These are phyloP conservation scores for Phenacoccus solenopsis DNA, from an alignment of 1,140 invertebrate species.

Conservation along the genomic window DNA sequence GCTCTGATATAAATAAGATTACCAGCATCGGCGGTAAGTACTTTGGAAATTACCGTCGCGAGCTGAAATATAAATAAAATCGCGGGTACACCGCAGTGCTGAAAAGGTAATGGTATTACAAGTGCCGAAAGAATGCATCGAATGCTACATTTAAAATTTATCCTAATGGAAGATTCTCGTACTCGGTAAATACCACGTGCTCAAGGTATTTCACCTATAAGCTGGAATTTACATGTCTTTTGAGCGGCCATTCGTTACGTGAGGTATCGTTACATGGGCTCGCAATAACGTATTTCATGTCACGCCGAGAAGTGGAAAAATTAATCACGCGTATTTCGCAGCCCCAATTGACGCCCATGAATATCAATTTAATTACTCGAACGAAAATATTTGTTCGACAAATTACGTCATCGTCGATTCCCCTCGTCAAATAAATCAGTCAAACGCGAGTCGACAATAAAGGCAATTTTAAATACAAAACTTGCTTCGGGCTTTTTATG, in stretches of 20 bases:
- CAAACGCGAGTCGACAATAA: background rate
- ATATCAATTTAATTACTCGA: slow-evolving; percentile 3
- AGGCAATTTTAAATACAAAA: background rate
- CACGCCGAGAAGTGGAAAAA: background rate
- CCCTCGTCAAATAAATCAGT: background rate
- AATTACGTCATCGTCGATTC: background rate
- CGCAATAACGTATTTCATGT: background rate
- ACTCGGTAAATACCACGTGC: background rate
- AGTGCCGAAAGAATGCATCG: background rate
- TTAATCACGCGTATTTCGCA: background rate
- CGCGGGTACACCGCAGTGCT: background rate
- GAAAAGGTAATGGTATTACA: background rate
- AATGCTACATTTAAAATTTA: background rate
- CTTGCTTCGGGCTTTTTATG: background rate
- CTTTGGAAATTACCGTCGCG: background rate
- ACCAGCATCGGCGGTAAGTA: background rate
- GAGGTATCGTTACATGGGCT: background rate
- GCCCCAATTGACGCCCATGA: background rate
- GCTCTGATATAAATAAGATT: background rate
- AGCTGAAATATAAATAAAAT: background rate
- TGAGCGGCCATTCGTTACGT: background rate
- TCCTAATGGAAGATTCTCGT: background rate
- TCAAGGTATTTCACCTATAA: background rate
- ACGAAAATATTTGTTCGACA: background rate
- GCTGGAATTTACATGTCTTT: background rate